Conservation (phyloP, 2,113 vertebrate species). For the Natator depressus region DNA sequence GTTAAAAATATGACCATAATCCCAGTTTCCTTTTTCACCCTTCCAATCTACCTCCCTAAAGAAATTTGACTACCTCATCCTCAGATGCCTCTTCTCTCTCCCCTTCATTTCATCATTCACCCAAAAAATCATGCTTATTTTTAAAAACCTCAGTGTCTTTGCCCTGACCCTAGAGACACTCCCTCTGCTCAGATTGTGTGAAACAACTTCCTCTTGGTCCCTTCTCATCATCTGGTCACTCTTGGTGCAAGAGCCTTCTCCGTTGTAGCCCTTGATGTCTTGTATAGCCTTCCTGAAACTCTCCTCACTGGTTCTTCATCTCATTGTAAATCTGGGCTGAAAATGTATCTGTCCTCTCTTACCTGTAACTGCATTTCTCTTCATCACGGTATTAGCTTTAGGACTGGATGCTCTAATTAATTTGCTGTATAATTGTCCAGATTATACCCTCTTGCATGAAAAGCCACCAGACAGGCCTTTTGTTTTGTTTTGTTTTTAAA, state of each 20-base stretch:
- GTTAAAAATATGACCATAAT: conserved; percentile 38
- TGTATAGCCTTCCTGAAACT: not conserved
- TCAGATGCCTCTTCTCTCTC: not conserved
- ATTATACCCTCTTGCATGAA: not conserved
- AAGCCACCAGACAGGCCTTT: not conserved
- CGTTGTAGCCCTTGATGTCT: not conserved
- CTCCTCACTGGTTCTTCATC: conserved; percentile 32
- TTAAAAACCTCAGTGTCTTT: rapidly evolving
- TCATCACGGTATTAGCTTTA: not conserved
- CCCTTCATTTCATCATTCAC: not conserved
- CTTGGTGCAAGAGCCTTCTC: not conserved
- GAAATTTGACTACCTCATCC: not conserved
- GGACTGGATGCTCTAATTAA: not conserved
- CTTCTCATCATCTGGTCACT: not conserved
- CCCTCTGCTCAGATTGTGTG: not conserved
- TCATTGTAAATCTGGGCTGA: not conserved
- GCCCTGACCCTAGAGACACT: not conserved
- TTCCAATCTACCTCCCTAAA: not conserved
- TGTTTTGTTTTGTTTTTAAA: not conserved
- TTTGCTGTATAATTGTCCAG: not conserved
- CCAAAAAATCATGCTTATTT: conserved; percentile 12
- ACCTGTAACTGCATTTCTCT: not conserved
- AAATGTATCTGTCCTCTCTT: not conserved
- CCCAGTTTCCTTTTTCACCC: not conserved
- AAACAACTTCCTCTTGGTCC: not conserved